Base-by-base conservation (phyloP, 1,140 invertebrate species). In the Chymomyza costata region DNA sequence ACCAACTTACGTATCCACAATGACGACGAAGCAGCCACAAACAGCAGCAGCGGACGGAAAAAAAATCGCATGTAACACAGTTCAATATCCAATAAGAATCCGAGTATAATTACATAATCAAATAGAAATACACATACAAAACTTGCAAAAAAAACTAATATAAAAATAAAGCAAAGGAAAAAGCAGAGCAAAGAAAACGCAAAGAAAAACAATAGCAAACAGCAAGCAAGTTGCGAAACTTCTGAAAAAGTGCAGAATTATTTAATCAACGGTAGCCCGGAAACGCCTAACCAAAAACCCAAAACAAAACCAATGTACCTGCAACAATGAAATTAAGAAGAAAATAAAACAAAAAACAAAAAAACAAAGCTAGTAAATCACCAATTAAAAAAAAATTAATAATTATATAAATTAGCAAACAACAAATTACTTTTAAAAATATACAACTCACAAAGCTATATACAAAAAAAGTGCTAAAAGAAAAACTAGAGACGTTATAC, bases 81-180 rank as follows among this genome's bases (percentile, higher is more conserved):
- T 80, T 80, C 59, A 80, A 82, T 82, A 82, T 71, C 53, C 56
- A 65, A 78, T 82, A 67, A 74, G 58, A 82, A 70, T 80, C 67
- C 71, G 67, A 82, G 68, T 68, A 73, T 82, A 82, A 82, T 82
- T 82, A 82, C 78, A 82, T 82, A 82, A 82, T 82, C 78, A 73
- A 82, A 82, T 82, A 82, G 55, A 78, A 70, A 39, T 52, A 81
- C 45, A 35, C 34, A 50, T 21, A 37, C 34, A 21, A 2, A 34
- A 8, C 32, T 73, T 46, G 57, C 52, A 63, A 65, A 78, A 56
- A 56, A 53, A 48, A 49, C 48, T 52, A 40, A 51, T 14, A 46
- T 39, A 6, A 58, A 32, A 49, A 49, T 5, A 28, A 14, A 38
- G 6, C 13, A 41, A 49, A 37, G 39, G 32, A 58, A 58, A 43